These are phyloP conservation scores for Vimba vimba DNA, from an alignment of 2,113 vertebrate species.

Conservation along the genomic window DNA sequence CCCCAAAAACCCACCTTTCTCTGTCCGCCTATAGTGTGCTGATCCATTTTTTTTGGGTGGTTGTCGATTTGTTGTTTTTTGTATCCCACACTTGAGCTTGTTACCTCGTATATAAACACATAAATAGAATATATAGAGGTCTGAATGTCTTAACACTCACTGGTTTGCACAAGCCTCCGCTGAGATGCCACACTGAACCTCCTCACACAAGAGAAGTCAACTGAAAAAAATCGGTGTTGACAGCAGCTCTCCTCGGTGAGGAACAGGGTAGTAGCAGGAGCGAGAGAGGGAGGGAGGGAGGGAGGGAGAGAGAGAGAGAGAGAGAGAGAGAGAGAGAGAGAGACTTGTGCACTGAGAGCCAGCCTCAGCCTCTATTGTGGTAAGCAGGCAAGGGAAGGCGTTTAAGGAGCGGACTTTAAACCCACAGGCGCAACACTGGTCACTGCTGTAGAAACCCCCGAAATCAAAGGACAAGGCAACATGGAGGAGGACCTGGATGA, in stretches of 20 bases:
- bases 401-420: conserved; percentile 72
- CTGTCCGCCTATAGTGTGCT: conserved; percentile 71
- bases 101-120: conserved; percentile 18
- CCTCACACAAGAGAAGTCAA: conserved; percentile 82
- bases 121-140: conserved; percentile 7
- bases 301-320: conserved; percentile 13
- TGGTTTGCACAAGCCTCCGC: conserved; percentile 70
- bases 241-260: conserved; percentile 78
- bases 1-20: conserved; percentile 75
- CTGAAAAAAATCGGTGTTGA: conserved; percentile 95
- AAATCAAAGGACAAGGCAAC: conserved; percentile 74
- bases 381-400: conserved; percentile 68
- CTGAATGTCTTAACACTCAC: conserved; percentile 74
- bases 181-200: conserved; percentile 90
- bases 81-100: conserved; percentile 62
- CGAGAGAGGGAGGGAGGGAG: conserved; percentile 76
- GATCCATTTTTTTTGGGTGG: conserved; percentile 68
- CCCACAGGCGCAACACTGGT: conserved; percentile 75
- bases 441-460: conserved; percentile 75
- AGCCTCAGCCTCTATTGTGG: conserved; percentile 78
- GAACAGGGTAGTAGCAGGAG: conserved; percentile 61
- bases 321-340: conserved; percentile 36
- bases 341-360: conserved; percentile 75
- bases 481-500: conserved; percentile 99
- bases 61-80: conserved; percentile 63